Base-by-base conservation (phyloP, 2,797 vertebrate species). In the Cyclura pinguis region DNA sequence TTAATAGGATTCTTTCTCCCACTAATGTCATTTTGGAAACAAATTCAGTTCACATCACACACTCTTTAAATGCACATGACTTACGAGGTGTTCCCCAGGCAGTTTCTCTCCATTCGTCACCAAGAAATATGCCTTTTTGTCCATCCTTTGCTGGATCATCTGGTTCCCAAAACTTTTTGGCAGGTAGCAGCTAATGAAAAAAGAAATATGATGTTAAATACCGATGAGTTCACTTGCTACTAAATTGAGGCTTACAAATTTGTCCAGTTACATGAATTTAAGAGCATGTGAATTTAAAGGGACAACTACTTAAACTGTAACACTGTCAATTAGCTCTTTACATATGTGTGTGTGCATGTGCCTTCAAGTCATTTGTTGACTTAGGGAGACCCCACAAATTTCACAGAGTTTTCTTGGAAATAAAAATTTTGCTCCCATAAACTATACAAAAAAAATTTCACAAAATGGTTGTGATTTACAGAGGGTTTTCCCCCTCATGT, bases 111-210 rank as follows among this genome's bases (percentile, higher is more conserved):
- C 99, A 99, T 96, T 99, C 99, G 92, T 99, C 99, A 96, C 98
- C 98, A 95, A 99, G 98, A 95, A 99, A 98, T 97, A 99, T 99
- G 95, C 98, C 98, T 98, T 99, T 99, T 96, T 99, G 98, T 96
- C 98, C 98, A 97, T 99, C 99, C 98, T 99, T 99, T 95, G 98
- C 97, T 96, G 99, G 96, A 96, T 99, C 99, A 97, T 99, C 99
- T 93, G 99, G 98, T 97, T 99, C 99, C 99, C 99, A 99, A 95
- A 99, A 98, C 95, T 99, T 99, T 98, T 99, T 99, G 89, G 99
- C 98, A 93, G 99, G 99, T 96, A 99, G 98, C 96, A 99, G 98
- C 99, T 99, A 94, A 89, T 94, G 77, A 52, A 85, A 92, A 90
- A 90, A 12, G 89, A 94, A 92, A 0, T 0, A 1, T 73, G 88